Base-by-base conservation (phyloP, 2,113 vertebrate species). In the Nymphicus hollandicus region DNA sequence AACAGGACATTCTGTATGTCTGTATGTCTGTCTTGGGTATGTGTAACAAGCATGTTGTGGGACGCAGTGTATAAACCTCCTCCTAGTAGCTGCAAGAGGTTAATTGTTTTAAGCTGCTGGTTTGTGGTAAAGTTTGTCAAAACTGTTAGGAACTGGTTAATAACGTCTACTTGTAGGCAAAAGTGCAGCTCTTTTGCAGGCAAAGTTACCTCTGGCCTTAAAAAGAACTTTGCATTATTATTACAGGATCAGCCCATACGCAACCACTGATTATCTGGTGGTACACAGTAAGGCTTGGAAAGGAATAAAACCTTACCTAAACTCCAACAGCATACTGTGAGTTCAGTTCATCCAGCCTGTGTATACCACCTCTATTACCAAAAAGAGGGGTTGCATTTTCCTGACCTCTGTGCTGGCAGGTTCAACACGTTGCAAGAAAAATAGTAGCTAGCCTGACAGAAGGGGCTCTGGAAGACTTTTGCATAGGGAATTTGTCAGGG, bases 181-280 rank as follows among this genome's bases (percentile, higher is more conserved):
- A 65, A 85, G 35, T 39, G 49, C 56, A 80, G 52, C 29, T 84
- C 25, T 81, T 82, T n/a, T 81, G 29, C 52, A 79, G 56, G 73
- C 55, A 33, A 76, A 89, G 77, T 76, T 94, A 46, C n/a, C 24
- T 79, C 49, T 95, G 91, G 49, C 83, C 70, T 92, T 79, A 50
- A 84, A 86, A 70, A 33, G 61, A 93, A 80, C 58, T 95, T 94
- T 66, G 58, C 28, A 28, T 72, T 89, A 64, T 88, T 80, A 89
- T 92, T 92, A 89, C 24, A 79, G 61, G 86, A 79, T 86, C 56
- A 69, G 76, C 19, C 44, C 35, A 2, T 35, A 25, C 37, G 49
- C 71, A 68, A 93, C 73, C 66, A 76, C 73, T 85, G 80, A 53
- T 92, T 95, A 79, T 56, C 56, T 76, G 61, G 41, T 46, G 76